A percentile compares a stretch with the other conserved stretches of the same genome.
Evolutionary conservation across 2,888 invertebrate genomes (phyloP).

Genomic region (Muschampia plurimacula): DNA sequence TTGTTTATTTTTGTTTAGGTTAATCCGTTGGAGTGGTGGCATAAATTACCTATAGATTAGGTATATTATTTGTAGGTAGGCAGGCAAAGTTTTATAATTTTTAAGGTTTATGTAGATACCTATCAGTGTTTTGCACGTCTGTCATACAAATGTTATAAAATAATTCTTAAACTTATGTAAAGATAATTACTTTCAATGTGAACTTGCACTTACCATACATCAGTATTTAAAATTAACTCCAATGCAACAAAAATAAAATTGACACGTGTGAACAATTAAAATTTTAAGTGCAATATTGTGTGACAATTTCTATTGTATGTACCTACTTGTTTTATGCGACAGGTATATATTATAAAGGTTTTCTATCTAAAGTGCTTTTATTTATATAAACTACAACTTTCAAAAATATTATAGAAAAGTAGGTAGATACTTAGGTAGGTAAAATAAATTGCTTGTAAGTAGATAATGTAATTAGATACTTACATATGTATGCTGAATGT

Average conservation of each 20-base stretch:
- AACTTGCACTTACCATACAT: conserved; percentile 24
- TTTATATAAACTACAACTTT: conserved; percentile 20
- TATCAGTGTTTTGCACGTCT: no score
- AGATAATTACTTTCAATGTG: neutral
- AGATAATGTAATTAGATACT: conserved; percentile 32
- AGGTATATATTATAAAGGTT: conserved; percentile 10
- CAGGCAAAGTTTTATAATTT: neutral
- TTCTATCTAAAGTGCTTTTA: conserved; percentile 31
- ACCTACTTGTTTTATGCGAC: neutral
- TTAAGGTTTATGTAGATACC: neutral
- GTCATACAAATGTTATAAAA: neutral
- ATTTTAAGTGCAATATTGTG: conserved; percentile 26
- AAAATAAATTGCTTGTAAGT: conserved; percentile 15
- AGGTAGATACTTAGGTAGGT: neutral
- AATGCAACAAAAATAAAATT: conserved; percentile 16
- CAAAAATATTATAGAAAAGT: neutral
- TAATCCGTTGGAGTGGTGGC: neutral
- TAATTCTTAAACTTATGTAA: neutral
- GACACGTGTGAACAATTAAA: conserved; percentile 10
- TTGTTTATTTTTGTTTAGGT: neutral
- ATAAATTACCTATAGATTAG: neutral
- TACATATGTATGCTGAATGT: conserved; percentile 31
- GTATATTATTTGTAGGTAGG: neutral
- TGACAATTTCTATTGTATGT: conserved; percentile 10
- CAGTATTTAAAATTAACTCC: conserved; percentile 8